phyloP scores from a whole-genome alignment of 2,888 invertebrate genomes.

The Nezara viridula region DNA sequence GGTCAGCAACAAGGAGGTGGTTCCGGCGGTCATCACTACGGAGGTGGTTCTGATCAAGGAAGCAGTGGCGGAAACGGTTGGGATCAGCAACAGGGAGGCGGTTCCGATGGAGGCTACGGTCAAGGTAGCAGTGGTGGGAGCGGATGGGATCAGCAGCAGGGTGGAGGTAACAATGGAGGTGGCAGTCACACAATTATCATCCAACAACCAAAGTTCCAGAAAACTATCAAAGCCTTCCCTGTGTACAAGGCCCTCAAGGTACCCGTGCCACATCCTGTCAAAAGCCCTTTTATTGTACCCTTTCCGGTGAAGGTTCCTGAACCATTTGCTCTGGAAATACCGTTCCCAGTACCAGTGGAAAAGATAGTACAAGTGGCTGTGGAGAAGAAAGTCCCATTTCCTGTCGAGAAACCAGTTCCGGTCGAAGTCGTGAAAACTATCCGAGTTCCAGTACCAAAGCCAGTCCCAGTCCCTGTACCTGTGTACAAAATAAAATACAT shows the following conservation, averaged over 20 bases:
- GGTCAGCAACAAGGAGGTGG: neutral
- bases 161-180: neutral
- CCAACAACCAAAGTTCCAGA: slow-evolving; percentile 60
- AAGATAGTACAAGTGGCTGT: slow-evolving; percentile 66
- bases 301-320: slow-evolving; percentile 65
- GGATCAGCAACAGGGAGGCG: neutral
- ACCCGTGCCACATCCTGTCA: slow-evolving; percentile 61
- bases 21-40: slow-evolving; percentile 15
- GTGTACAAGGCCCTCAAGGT: slow-evolving; percentile 61
- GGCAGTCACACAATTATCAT: neutral
- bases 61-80: slow-evolving; percentile 33
- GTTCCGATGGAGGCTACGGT: neutral
- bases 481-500: slow-evolving; percentile 66
- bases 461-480: slow-evolving; percentile 66
- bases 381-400: slow-evolving; percentile 66
- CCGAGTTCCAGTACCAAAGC: slow-evolving; percentile 66
- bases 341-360: slow-evolving; percentile 66
- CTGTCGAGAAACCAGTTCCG: slow-evolving; percentile 66
- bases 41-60: neutral
- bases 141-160: neutral
- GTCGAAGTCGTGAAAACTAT: slow-evolving; percentile 66
- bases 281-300: slow-evolving; percentile 64
- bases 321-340: slow-evolving; percentile 65
- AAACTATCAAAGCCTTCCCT: slow-evolving; percentile 60
- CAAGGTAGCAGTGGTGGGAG: neutral